These are phyloP conservation scores for Euphydryas editha DNA, from an alignment of 2,888 invertebrate species.

Conservation along the genomic window DNA sequence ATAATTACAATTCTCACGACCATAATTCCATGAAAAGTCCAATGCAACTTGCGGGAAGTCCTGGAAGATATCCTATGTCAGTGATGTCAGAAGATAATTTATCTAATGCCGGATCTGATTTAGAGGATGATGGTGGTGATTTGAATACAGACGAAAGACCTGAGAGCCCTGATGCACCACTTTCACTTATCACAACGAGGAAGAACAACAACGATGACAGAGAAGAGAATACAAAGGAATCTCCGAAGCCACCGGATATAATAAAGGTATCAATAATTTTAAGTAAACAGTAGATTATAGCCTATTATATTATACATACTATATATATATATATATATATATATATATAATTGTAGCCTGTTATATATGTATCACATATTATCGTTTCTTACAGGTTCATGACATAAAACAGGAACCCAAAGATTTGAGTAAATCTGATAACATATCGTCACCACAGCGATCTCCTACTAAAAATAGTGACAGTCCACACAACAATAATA, in stretches of 20 bases:
- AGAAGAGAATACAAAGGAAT: constrained; percentile 77
- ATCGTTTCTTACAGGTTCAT: constrained; percentile 65
- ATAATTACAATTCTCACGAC: constrained; percentile 81
- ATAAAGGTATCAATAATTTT: constrained; percentile 70
- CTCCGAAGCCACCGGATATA: constrained; percentile 80
- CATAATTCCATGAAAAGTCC: constrained; percentile 86
- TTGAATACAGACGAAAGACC: constrained; percentile 82
- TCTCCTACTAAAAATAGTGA: constrained; percentile 83
- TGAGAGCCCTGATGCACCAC: constrained; percentile 86
- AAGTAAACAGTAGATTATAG: no score
- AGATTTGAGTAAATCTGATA: constrained; percentile 73
- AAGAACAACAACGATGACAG: constrained; percentile 76
- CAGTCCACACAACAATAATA: constrained; percentile 77
- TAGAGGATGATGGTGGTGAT: constrained; percentile 86
- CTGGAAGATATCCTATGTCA: constrained; percentile 84
- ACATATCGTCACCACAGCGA: constrained; percentile 72
- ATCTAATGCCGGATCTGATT: constrained; percentile 86
- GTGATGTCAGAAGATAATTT: constrained; percentile 87
- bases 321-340: no score
- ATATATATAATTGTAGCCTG: no score
- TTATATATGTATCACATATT: background rate
- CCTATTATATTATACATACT: no score
- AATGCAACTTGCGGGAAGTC: constrained; percentile 80
- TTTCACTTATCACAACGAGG: constrained; percentile 87
- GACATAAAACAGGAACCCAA: constrained; percentile 83